A percentile compares a stretch with the other conserved stretches of the same genome.
Conservation (phyloP, 2,797 vertebrate genomes). For the Rhinatrema bivittatum region DNA sequence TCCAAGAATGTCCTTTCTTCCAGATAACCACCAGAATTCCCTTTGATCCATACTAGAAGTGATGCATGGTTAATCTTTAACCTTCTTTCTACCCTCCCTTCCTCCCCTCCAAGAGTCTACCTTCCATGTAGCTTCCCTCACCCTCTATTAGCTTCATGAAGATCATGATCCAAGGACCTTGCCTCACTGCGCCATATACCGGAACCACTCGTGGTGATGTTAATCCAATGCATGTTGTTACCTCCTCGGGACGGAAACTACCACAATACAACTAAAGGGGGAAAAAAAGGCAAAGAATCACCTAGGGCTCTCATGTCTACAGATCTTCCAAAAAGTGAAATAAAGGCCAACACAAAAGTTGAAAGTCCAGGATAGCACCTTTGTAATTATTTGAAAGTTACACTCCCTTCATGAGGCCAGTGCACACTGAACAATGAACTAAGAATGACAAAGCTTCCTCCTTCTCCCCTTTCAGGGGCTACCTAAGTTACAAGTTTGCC, state of each 20-base stretch:
- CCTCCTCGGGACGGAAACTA: conserved; percentile 82
- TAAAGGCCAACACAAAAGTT: background rate
- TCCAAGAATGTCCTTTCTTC: too few relatives aligned
- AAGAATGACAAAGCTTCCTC: background rate
- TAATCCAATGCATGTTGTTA: conserved; percentile 78
- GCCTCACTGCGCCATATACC: conserved; percentile 85
- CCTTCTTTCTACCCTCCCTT: too few relatives aligned
- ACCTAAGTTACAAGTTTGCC: rapidly evolving
- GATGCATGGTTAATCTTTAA: too few relatives aligned
- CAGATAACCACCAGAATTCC: too few relatives aligned
- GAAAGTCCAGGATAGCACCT: background rate
- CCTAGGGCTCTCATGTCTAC: rapidly evolving
- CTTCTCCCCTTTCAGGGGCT: background rate
- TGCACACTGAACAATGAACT: background rate
- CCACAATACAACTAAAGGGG: conserved; percentile 67
- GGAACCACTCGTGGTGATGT: conserved; percentile 77
- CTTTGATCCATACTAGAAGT: too few relatives aligned
- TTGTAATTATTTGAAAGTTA: background rate
- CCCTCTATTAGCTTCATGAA: conserved; percentile 90
- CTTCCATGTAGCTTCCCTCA: too few relatives aligned
- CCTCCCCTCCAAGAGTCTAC: too few relatives aligned
- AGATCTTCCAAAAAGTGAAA: too few relatives aligned
- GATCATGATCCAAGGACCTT: conserved; percentile 78
- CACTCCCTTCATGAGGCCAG: background rate
- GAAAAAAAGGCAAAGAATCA: background rate